Base-by-base conservation (phyloP, 2,888 invertebrate species). In the Adineta ricciae region DNA sequence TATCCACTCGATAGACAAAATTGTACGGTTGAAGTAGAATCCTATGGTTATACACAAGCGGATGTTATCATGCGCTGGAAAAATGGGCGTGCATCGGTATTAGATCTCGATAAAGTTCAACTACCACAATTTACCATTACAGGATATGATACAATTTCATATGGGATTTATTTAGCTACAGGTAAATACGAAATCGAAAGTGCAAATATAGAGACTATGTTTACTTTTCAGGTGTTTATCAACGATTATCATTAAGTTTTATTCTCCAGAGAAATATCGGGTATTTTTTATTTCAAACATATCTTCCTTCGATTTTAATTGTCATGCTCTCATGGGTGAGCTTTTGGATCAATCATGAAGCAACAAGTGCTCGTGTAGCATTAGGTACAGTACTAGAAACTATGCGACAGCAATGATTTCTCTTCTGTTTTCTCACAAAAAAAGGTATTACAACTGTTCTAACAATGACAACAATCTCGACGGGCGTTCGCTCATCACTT, bases 11-110 rank as follows among this genome's bases (percentile, higher is more conserved):
- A 98, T 92, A 95, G 95, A 88, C 98, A 98, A 92, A 97, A 97
- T 92, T 98, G 97, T 92, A 98, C 97, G 87, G 97, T 98, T 88
- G 98, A 98, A 93, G 97, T 98, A 91, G 98, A 98, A 92, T 97
- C 97, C 92, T 98, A 96, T 92, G 97, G 97, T 36, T 97, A 98
- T 92, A 97, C 97, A 4, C 96, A 97, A 86, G 93, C 94, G 84
- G 98, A 98, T 89, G 97, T 98, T 84, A 94, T 96, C 85, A 97
- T 98, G 96, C 95, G 95, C 91, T 98, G 98, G 98, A 89, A 90
- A 84, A 89, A 89, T 73, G 88, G 89, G 82, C 94, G 94, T 86
- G 94, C 94, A 0, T 95, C 97, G 0, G 96, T 98, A 2, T 93
- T 95, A 85, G 97, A 97, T 0, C 96, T 98, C 2, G 95, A 96